These are phyloP conservation scores for Gymnoscopelus microlampas DNA, from an alignment of 2,797 vertebrate genomes.

Conservation along the genomic window DNA sequence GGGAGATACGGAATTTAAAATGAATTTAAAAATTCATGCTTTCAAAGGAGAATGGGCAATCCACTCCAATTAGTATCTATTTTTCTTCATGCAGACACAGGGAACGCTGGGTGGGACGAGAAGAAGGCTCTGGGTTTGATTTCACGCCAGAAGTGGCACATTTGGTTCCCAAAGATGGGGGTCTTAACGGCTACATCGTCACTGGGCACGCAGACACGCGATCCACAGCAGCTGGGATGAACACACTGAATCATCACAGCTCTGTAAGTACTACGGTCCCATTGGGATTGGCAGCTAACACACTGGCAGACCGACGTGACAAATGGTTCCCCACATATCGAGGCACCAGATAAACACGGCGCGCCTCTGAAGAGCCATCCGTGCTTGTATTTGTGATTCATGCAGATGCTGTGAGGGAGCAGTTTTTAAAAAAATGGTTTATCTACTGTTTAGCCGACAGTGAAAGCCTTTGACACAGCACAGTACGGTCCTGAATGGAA, in stretches of 20 bases:
- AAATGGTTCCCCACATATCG: slow-evolving; percentile 32
- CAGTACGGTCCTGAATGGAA: slow-evolving; percentile 20
- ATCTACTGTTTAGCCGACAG: too few relatives aligned
- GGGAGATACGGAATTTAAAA: too few relatives aligned
- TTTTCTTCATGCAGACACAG: slow-evolving; percentile 15
- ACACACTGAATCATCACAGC: slow-evolving; percentile 10
- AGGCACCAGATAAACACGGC: slow-evolving; percentile 44
- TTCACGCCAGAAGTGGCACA: neutral
- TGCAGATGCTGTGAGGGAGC: too few relatives aligned
- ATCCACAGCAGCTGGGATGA: slow-evolving; percentile 11
- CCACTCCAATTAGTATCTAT: neutral
- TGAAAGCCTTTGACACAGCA: neutral
- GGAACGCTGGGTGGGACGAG: slow-evolving; percentile 10
- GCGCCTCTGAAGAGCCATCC: slow-evolving; percentile 39
- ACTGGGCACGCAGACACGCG: neutral
- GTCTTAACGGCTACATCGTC: slow-evolving; percentile 1
- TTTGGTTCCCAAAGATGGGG: too few relatives aligned
- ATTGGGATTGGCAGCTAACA: slow-evolving; percentile 14
- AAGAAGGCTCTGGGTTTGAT: neutral
- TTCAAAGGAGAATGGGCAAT: slow-evolving; percentile 9
- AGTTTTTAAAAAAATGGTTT: too few relatives aligned
- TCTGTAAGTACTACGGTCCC: slow-evolving; percentile 28
- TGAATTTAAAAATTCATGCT: slow-evolving; percentile 2
- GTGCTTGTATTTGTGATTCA: slow-evolving; percentile 5
- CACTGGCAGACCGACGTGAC: slow-evolving; percentile 23